Conservation (phyloP, 2,888 invertebrate genomes). For the Metellina segmentata region DNA sequence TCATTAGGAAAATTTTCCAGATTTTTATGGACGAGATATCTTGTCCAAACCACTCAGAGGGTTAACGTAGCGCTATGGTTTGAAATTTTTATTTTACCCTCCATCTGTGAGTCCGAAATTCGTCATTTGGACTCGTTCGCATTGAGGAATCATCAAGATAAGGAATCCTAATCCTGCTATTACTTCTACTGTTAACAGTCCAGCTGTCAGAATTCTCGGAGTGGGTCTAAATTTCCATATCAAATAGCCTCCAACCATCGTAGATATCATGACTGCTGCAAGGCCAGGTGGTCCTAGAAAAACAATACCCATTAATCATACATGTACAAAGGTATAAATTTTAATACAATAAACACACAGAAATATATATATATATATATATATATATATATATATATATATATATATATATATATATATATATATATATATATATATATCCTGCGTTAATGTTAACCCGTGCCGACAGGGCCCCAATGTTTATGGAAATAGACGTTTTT, state of each 20-base stretch:
- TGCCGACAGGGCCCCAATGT: no score
- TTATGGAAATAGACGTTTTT: no score
- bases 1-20: no score
- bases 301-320: background rate
- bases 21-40: no score
- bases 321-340: background rate
- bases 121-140: slow-evolving; percentile 29
- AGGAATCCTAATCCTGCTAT: slow-evolving; percentile 26
- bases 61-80: background rate
- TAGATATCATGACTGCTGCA: slow-evolving; percentile 18
- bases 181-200: slow-evolving; percentile 13
- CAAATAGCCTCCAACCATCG: slow-evolving; percentile 40
- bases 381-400: no score
- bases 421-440: no score
- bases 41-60: no score
- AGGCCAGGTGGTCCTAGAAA: slow-evolving; percentile 54
- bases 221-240: slow-evolving; percentile 61
- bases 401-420: no score
- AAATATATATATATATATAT: no score
- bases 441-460: no score
- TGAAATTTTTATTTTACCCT: slow-evolving; percentile 30
- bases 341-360: no score
- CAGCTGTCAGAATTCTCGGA: slow-evolving; percentile 6
- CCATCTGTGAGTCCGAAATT: slow-evolving; percentile 24
- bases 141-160: slow-evolving; percentile 50